These are phyloP conservation scores for Sceloporus undulatus DNA, from an alignment of 2,113 vertebrate species.

Conservation along the genomic window DNA sequence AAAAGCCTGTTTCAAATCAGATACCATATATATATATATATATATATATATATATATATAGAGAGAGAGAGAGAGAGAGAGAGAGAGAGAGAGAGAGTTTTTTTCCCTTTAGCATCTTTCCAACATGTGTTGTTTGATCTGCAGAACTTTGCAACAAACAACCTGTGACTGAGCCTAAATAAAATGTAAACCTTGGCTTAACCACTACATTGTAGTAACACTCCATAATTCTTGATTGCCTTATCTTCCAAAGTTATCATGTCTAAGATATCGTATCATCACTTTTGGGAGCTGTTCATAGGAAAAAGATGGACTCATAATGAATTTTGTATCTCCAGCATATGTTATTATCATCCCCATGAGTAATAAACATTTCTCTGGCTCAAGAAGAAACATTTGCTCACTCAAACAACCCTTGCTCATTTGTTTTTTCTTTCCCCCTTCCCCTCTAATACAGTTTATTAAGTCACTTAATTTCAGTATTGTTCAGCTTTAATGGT, in stretches of 20 bases:
- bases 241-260: slow-evolving; percentile 34
- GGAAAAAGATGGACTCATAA: slow-evolving; percentile 22
- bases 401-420: slow-evolving; percentile 58
- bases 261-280: slow-evolving; percentile 53
- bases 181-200: slow-evolving; percentile 56
- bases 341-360: slow-evolving; percentile 43
- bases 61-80: too few relatives aligned
- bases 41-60: not conserved
- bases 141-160: slow-evolving; percentile 51
- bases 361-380: slow-evolving; percentile 29
- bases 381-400: slow-evolving; percentile 59
- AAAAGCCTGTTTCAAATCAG: not conserved
- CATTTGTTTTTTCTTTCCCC: not conserved
- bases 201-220: not conserved
- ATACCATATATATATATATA: not conserved
- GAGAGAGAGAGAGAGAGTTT: too few relatives aligned
- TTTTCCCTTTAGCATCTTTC: not conserved
- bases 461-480: slow-evolving; percentile 66
- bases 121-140: slow-evolving; percentile 14
- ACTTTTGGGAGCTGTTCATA: slow-evolving; percentile 19
- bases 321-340: slow-evolving; percentile 18
- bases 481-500: slow-evolving; percentile 55
- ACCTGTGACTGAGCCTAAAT: slow-evolving; percentile 59
- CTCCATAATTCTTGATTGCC: slow-evolving; percentile 51
- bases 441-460: slow-evolving; percentile 54